Evolutionary conservation across 2,113 vertebrate genomes (phyloP).

Genomic region (Regulus satrapa): DNA sequence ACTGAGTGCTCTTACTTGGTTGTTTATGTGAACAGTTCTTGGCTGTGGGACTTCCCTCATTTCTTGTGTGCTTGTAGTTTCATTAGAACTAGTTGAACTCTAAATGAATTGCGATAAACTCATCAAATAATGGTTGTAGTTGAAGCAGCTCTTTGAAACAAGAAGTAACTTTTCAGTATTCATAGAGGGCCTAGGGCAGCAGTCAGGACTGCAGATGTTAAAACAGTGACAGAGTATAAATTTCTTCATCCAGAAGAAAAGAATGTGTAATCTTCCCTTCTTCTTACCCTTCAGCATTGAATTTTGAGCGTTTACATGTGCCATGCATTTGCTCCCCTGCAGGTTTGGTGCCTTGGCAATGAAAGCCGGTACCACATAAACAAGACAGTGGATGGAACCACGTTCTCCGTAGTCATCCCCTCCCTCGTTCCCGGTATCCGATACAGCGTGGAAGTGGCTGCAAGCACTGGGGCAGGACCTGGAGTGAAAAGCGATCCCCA

Average conservation of each 20-base stretch:
- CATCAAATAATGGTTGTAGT: not conserved
- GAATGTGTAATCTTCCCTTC: not conserved
- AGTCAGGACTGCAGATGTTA: not conserved
- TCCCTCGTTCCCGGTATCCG: constrained; percentile 88
- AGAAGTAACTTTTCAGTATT: not conserved
- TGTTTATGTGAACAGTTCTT: not conserved
- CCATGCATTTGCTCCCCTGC: not conserved
- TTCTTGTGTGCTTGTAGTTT: not conserved
- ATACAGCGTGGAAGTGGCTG: constrained; percentile 93
- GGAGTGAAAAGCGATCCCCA: constrained; percentile 92
- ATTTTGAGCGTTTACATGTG: not conserved
- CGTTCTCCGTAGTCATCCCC: constrained; percentile 87
- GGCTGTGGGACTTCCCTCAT: not conserved
- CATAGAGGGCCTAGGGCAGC: not conserved
- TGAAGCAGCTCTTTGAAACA: not conserved
- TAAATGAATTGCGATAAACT: not conserved
- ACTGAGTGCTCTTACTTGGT: not conserved
- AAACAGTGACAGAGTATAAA: not conserved
- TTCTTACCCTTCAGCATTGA: not conserved
- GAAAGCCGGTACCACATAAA: constrained; percentile 95
- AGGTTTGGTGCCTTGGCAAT: constrained; percentile 98
- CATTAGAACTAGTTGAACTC: not conserved
- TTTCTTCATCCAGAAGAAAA: not conserved
- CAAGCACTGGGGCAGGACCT: constrained; percentile 87
- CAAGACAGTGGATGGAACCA: constrained; percentile 88